phyloP scores from a whole-genome alignment of 2,888 invertebrate genomes.

The Volucella zonaria region DNA sequence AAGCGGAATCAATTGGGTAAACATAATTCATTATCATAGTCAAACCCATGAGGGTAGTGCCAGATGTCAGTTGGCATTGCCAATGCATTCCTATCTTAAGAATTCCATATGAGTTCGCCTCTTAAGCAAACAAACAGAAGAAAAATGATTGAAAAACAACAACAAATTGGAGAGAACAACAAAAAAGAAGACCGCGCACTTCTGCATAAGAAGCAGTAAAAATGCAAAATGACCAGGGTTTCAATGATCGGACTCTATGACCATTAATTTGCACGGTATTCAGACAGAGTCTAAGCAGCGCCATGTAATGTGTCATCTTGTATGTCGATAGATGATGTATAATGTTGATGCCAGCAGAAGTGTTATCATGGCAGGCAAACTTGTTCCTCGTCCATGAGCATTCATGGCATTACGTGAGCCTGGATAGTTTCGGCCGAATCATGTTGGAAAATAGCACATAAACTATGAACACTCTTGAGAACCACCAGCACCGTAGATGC shows the following conservation, averaged over 20 bases:
- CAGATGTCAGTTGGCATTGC: conserved; percentile 1
- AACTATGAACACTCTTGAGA: conserved; percentile 54
- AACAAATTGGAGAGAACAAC: background rate
- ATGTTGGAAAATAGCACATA: conserved; percentile 67
- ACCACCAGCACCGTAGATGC: conserved; percentile 20
- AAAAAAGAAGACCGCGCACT: conserved; percentile 37
- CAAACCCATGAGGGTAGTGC: conserved; percentile 68
- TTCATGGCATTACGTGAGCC: conserved; percentile 64
- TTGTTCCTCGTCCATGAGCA: conserved; percentile 49
- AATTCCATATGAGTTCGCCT: conserved; percentile 13
- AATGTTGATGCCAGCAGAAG: conserved; percentile 70
- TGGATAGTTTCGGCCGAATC: conserved; percentile 65
- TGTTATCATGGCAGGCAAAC: conserved; percentile 68
- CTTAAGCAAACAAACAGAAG: background rate
- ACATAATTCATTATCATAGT: conserved; percentile 69
- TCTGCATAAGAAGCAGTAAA: conserved; percentile 61
- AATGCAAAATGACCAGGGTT: conserved; percentile 54
- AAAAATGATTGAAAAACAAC: background rate
- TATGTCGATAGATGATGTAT: conserved; percentile 72
- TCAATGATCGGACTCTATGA: conserved; percentile 56
- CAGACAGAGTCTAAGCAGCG: conserved; percentile 28
- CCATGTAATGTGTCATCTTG: conserved; percentile 72
- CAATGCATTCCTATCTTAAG: background rate
- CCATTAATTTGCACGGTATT: conserved; percentile 70
- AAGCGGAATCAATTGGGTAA: conserved; percentile 64